Base-by-base conservation (phyloP, 2,888 invertebrate species). In the Prosopocoilus inquinatus region DNA sequence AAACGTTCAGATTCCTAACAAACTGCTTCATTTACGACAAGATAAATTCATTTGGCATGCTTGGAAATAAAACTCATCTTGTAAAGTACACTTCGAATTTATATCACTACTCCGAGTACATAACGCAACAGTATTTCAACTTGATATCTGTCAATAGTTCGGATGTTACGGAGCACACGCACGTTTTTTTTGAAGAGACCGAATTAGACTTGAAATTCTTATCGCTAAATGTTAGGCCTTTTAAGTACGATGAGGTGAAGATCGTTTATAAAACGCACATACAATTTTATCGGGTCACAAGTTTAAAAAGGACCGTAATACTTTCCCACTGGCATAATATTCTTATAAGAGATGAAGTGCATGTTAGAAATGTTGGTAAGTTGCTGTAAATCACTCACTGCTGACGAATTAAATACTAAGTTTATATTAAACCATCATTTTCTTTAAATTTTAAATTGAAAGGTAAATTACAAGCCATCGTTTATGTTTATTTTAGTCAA, bases 321-420 rank as follows among this genome's bases (percentile, higher is more conserved):
- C 58, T 70, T n/a, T 68, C 66, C 3, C 67, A 68, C 53, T 69
- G 53, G 54, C 68, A 68, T 13, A 57, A 55, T 54, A 65, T 70
- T 49, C 44, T 48, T 11, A 44, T 70, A 16, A 49, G 63, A 43
- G 68, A 69, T 55, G 45, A 59, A 36, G 60, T 70, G 16, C 12
- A 41, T 12, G 47, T 70, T 7, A 41, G 58, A 49, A 68, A 69
- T 45, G 48, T 48, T 45, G 56, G 56, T 56, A 56, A 35, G 36
- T 39, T 38, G 20, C 20, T 39, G 9, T 41, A 36, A 16, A n/a
- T 4, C 8, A 36, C 7, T 36, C n/a, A n/a, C n/a, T n/a, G n/a
- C n/a, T 36, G 36, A 9, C 8, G 7, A 28, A 28, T 28, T 28
- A 1, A 9, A 11, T 36, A 11, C 36, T 36, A 11, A 12, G 9